Base-by-base conservation (phyloP, 2,113 vertebrate genomes). In the Odocoileus hemionus region DNA sequence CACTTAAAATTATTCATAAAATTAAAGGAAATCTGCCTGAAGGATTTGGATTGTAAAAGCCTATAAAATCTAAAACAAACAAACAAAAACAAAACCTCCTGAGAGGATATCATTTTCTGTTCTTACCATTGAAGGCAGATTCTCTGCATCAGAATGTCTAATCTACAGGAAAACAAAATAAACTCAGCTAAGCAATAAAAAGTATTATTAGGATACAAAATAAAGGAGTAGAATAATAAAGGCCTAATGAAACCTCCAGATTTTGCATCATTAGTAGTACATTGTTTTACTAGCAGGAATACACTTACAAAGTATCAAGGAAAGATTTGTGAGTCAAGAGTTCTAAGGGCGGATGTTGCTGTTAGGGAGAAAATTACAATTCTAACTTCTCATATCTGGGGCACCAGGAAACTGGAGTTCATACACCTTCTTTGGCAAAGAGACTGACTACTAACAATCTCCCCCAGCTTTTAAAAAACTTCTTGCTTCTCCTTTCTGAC, bases 111-210 rank as follows among this genome's bases (percentile, higher is more conserved):
- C 28, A 23, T 74, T 76, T 74, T 19, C 45, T 88, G 55, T 43
- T 80, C 78, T 91, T 39, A 52, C 4, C 52, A 55, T 5, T 28
- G 10, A 28, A 94, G 76, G 45, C 11, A 82, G 30, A 84, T 61
- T 50, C 67, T 92, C 58, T 57, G 14, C 28, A 89, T 55, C 39
- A 57, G 76, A 89, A 26, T 79, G 90, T 85, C 28, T 76, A 70
- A 74, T 30, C 33, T 87, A 86, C 28, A 89, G 54, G 15, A 92
- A 94, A 96, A 78, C 39, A 91, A 92, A 98, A 84, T 61, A 91
- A 92, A 89, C 10, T 67, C 76, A 89, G 15, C n/a, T 74, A 82
- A 70, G 47, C 30, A 54, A 92, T 88, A 80, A 93, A 87, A 88
- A 79, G 9, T 50, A 36, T 43, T 30, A 70, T 28, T 79, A 61